These are phyloP conservation scores for Crioceris asparagi DNA, from an alignment of 2,888 invertebrate species.

Conservation along the genomic window DNA sequence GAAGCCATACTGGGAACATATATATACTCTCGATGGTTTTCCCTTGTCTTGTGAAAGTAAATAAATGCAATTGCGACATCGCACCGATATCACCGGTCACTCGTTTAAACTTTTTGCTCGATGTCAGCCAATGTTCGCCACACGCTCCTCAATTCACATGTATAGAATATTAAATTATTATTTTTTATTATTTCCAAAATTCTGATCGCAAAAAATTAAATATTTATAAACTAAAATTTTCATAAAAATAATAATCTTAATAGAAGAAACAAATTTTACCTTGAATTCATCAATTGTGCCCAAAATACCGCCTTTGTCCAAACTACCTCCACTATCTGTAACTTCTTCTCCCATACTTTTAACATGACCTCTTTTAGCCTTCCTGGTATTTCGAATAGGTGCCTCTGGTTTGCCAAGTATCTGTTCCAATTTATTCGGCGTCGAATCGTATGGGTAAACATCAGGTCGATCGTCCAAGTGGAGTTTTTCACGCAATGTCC, in stretches of 20 bases:
- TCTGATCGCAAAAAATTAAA: no score
- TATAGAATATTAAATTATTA: no score
- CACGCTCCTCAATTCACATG: no score
- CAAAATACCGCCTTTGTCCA: slow-evolving; percentile 16
- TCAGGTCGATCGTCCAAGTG: slow-evolving; percentile 25
- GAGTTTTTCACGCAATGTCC: slow-evolving; percentile 30
- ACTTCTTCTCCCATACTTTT: slow-evolving; percentile 43
- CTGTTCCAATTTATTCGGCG: slow-evolving; percentile 35
- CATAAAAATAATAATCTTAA: neutral
- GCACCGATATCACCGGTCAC: no score
- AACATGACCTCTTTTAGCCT: slow-evolving; percentile 31
- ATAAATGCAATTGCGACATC: no score
- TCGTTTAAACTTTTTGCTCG: no score
- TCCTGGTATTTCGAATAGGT: slow-evolving; percentile 28
- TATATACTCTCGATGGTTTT: no score
- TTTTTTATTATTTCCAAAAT: no score
- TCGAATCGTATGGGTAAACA: slow-evolving; percentile 27
- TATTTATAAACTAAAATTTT: no score
- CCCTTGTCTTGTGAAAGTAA: no score
- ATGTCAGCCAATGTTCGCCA: no score
- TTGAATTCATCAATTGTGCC: slow-evolving; percentile 36
- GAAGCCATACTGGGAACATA: no score
- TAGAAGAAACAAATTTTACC: slow-evolving; percentile 4
- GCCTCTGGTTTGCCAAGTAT: slow-evolving; percentile 35
- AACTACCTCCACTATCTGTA: slow-evolving; percentile 28